Base-by-base conservation (phyloP, 2,113 vertebrate species). In the Monarcha castaneiventris region DNA sequence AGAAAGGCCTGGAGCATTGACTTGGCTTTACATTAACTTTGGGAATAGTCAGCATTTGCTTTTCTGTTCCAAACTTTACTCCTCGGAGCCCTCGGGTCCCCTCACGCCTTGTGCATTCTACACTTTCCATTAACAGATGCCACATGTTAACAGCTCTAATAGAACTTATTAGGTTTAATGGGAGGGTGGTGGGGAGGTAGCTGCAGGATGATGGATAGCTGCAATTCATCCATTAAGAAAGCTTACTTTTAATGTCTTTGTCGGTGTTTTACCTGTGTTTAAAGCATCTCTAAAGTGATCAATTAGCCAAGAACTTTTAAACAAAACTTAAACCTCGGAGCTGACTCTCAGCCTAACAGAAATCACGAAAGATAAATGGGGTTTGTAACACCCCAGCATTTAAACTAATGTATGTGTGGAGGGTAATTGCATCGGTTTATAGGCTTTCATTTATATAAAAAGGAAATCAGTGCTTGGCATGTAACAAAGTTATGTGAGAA, bases 261-360 rank as follows among this genome's bases (percentile, higher is more conserved):
- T 66, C 41, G 71, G 90, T 92, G 48, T 85, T 96, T 87, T 97
- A 97, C 97, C 96, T 97, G 84, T 91, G 96, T 96, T 96, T 97
- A 97, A 97, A 93, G 80, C 95, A 91, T 80, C 93, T 79, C 84
- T 49, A 71, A 95, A 94, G 84, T 91, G 93, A 97, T 97, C 97
- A 84, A 97, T 97, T 97, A 97, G 71, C 77, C 89, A 61, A 71
- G 86, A 96, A 93, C 89, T 89, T 97, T 92, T 96, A 97, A 97
- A 97, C 93, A 96, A 94, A 54, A 87, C 85, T 87, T 92, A 92
- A 95, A 91, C 59, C 92, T 84, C 67, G 9, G 82, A 54, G 79
- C 66, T 92, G 86, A 82, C 76, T 92, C 11, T 2, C 35, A 91
- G 88, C 86, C 80, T 87, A 85, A 84, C 83, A 95, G 80, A 91